Base-by-base conservation (phyloP, 30 jellyfish, hydroid and myxozoan genomes). In the Hydra vulgaris region DNA sequence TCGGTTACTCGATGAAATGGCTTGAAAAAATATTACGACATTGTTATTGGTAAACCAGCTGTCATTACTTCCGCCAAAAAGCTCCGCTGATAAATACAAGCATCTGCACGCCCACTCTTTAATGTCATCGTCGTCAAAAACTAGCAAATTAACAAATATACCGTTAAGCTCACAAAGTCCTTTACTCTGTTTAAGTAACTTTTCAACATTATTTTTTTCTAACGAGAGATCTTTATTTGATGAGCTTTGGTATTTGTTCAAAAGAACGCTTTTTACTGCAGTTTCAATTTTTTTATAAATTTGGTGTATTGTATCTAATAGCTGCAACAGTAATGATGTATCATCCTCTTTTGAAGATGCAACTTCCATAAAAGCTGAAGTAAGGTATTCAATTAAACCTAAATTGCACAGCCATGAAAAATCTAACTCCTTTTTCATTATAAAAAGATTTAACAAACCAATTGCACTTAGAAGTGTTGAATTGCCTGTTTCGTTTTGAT, bases 101-200 rank as follows among this genome's bases (percentile, higher is more conserved):
- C 97, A 90, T 17, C 95, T 95, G 71, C 95, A 82, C 0, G 97
- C 81, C 95, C 94, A 83, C 7, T 90, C 95, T 66, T 90, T 94
- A 21, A 86, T 88, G 74, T 90, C 97, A 0, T 53, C 88, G 54
- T 90, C 97, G 24, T 90, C 95, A 53, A 66, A 86, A 81, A 89
- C 77, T 22, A 86, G 89, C 79, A 90, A 76, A 17, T 94, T 86
- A 0, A 90, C 82, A 75, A 90, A 67, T 1, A 90, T 82, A 40
- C 97, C 97, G 52, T 90, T 77, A 25, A 90, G 76, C 79, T 86
- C 96, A 17, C 92, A 78, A 20, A 90, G 84, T 1, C 79, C 71
- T 70, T 83, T 83, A 52, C 89, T 81, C 15, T 55, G 40, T 53
- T 55, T 83, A 23, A 90, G 80, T 80, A 81, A 82, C 66, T 90